Evolutionary conservation across 2,888 invertebrate species (phyloP).

Genomic region (Drosophila colorata): DNA sequence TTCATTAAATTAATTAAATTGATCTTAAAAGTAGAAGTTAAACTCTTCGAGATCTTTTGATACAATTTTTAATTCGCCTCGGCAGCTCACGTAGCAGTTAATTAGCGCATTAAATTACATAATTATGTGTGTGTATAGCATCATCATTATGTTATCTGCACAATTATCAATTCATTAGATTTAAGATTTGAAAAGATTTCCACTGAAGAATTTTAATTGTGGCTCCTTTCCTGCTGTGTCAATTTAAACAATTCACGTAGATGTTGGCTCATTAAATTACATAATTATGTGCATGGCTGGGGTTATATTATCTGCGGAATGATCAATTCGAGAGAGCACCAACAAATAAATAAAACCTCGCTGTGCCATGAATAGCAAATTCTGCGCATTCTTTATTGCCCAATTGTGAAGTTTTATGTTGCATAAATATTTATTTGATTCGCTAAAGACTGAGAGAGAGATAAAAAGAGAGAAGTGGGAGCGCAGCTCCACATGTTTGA

Average conservation of each 20-base stretch:
- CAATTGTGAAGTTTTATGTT: conserved; percentile 51
- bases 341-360: conserved; percentile 6
- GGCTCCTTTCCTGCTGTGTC: conserved; percentile 12
- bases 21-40: background rate
- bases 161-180: conserved; percentile 34
- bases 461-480: background rate
- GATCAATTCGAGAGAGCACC: conserved; percentile 43
- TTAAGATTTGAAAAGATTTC: conserved; percentile 1
- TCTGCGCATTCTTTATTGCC: conserved; percentile 51
- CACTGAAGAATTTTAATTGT: conserved; percentile 23
- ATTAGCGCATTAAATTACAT: conserved; percentile 24
- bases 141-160: conserved; percentile 10
- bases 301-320: conserved; percentile 16
- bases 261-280: conserved; percentile 42
- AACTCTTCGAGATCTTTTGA: background rate
- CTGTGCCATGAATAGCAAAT: conserved; percentile 57
- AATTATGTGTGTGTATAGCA: conserved; percentile 14
- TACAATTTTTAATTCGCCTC: background rate
- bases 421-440: conserved; percentile 61
- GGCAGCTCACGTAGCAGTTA: conserved; percentile 20
- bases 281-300: conserved; percentile 33
- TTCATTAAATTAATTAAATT: background rate
- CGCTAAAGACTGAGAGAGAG: background rate
- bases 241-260: conserved; percentile 40
- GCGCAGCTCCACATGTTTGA: conserved; percentile 33